phyloP scores from a whole-genome alignment of 2,888 invertebrate genomes.

The Microctonus aethiopoides region DNA sequence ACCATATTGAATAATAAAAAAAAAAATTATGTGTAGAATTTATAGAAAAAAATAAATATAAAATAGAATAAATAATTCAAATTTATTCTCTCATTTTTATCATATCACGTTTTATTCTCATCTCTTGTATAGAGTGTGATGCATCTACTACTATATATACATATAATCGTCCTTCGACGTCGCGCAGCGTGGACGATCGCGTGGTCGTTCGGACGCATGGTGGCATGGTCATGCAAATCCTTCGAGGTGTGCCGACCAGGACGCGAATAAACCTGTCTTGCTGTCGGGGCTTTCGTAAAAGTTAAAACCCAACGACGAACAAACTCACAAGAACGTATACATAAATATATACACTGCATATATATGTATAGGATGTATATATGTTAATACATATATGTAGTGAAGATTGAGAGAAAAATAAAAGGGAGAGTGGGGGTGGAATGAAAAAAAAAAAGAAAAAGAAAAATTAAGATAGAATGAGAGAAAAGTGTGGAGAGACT shows the following conservation, averaged over 20 bases:
- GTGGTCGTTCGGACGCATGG: conserved; percentile 26
- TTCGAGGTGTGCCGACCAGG: conserved; percentile 45
- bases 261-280: conserved; percentile 52
- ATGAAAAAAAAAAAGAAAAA: conserved; percentile 11
- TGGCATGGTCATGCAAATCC: conserved; percentile 48
- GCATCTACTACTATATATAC: conserved; percentile 12
- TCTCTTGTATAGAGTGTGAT: background rate
- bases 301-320: conserved; percentile 44
- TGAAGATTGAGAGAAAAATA: background rate
- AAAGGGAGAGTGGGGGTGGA: conserved; percentile 29
- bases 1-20: too few species aligned
- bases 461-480: conserved; percentile 19
- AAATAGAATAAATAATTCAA: too few species aligned
- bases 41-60: too few species aligned
- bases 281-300: conserved; percentile 47
- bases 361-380: too few species aligned
- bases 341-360: too few species aligned
- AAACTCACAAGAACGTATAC: too few species aligned
- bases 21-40: too few species aligned
- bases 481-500: conserved; percentile 28
- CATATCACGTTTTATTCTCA: background rate
- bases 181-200: conserved; percentile 21
- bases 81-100: background rate
- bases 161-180: conserved; percentile 20
- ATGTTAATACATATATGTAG: too few species aligned